A percentile compares a stretch with the other conserved stretches of the same genome.
Conservation (phyloP, 2,888 invertebrate species). For the Scaptomyza flava region DNA sequence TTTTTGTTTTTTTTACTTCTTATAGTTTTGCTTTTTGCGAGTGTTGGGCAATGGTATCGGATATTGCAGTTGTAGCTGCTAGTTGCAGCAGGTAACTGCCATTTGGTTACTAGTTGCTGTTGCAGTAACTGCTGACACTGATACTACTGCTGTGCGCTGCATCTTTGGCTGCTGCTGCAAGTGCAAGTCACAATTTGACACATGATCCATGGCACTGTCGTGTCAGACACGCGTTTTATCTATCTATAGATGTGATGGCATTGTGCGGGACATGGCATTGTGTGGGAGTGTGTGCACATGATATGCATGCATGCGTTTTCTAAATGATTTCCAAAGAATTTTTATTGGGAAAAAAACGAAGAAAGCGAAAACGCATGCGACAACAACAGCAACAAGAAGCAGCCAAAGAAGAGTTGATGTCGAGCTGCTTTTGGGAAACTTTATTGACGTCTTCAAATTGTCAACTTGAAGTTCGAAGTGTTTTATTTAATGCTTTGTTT, state of each 20-base stretch:
- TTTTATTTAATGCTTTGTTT: slow-evolving; percentile 78
- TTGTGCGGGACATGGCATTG: slow-evolving; percentile 45
- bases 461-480: slow-evolving; percentile 73
- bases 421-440: slow-evolving; percentile 63
- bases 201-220: slow-evolving; percentile 76
- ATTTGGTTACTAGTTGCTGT: slow-evolving; percentile 43
- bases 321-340: slow-evolving; percentile 73
- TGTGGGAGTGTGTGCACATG: slow-evolving; percentile 49
- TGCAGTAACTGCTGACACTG: slow-evolving; percentile 36
- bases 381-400: slow-evolving; percentile 22
- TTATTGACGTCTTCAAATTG: slow-evolving; percentile 78
- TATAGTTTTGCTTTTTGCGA: slow-evolving; percentile 4
- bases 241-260: slow-evolving; percentile 56
- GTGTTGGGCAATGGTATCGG: slow-evolving; percentile 22
- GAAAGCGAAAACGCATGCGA: slow-evolving; percentile 54
- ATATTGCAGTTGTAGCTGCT: slow-evolving; percentile 15
- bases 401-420: slow-evolving; percentile 39
- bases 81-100: slow-evolving; percentile 30
- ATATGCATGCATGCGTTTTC: slow-evolving; percentile 76
- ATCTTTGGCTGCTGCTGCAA: slow-evolving; percentile 30
- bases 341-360: slow-evolving; percentile 69
- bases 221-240: slow-evolving; percentile 78
- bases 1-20: not conserved
- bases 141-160: slow-evolving; percentile 19
- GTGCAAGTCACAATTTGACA: slow-evolving; percentile 77